Evolutionary conservation across 2,113 vertebrate species (phyloP), one percentile per base, ranked within the genome.

Genomic region (Phoxinus phoxinus): DNA sequence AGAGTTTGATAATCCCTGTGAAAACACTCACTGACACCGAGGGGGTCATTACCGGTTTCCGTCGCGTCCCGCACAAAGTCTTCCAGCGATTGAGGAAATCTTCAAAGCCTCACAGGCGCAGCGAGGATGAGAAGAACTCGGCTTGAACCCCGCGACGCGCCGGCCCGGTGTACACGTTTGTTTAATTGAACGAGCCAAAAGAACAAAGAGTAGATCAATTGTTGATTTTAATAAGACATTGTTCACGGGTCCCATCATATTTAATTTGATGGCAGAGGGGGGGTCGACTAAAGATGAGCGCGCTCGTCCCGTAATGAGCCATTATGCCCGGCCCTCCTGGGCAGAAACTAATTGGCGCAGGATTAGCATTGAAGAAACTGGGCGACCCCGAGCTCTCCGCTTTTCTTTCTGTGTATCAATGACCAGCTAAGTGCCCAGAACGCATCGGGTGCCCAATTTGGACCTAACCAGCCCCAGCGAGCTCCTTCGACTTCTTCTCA

Each of bases 331-430:
- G 80, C 89, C 87, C 87, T 88, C 89, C 87, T 87, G 86, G 86
- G 89, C 84, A 84, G 80, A 88, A 90, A 90, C 83, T 90, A 90
- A 90, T 90, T 90, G 86, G 86, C 67, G 84, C 61, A 87, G 87
- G 86, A 90, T 90, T 88, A 90, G 74, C 86, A 61, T 82, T 72
- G 74, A 75, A 76, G 74, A 86, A 88, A 83, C 72, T 77, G 58
- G 85, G 84, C 67, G 75, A 86, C 80, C 85, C 73, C 25, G 4
- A 85, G 89, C 75, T 80, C 51, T 85, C 58, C 13, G 67, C 76
- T 79, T 58, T 59, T 67, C 48, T 30, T 8, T 86, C 59, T 83
- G 48, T 69, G 69, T 81, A 41, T 72, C 85, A 63, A 46, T 88
- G 87, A 83, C 89, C 87, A 72, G 69, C 76, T 84, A 72, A 83